Evolutionary conservation across 2,113 vertebrate species (phyloP).

Genomic region (Oreochromis tanganicae): DNA sequence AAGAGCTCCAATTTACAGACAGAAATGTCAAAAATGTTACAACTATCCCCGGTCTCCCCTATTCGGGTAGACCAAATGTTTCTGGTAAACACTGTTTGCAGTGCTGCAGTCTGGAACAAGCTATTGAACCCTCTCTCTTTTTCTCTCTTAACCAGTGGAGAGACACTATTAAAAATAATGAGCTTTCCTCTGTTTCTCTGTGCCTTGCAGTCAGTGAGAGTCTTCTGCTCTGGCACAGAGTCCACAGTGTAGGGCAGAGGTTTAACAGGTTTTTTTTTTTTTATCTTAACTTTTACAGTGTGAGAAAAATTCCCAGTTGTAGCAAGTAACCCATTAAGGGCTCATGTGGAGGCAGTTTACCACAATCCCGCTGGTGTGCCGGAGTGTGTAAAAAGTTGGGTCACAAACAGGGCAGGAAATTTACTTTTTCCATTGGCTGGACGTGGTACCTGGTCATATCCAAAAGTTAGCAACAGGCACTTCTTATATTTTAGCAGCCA

Average conservation of each 20-base stretch:
- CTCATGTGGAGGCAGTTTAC: conserved; percentile 32
- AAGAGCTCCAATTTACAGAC: too few relatives aligned
- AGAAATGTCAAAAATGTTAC: too few relatives aligned
- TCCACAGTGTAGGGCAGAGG: conserved; percentile 24
- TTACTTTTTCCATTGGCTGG: conserved; percentile 30
- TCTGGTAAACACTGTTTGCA: not conserved
- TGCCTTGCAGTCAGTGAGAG: conserved; percentile 33
- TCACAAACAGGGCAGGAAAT: conserved; percentile 60
- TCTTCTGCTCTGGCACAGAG: conserved; percentile 39
- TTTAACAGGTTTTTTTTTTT: conserved; percentile 28
- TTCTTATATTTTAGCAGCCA: conserved; percentile 30
- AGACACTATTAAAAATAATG: conserved; percentile 65
- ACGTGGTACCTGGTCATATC: not conserved
- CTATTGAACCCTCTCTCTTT: not conserved
- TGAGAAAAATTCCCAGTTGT: conserved; percentile 48
- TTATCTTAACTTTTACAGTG: conserved; percentile 47
- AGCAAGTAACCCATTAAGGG: conserved; percentile 33
- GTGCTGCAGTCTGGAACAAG: not conserved
- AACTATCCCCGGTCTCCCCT: not conserved
- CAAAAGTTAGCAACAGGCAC: not conserved
- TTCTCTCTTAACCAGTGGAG: not conserved
- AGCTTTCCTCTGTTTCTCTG: conserved; percentile 49
- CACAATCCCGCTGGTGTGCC: conserved; percentile 9
- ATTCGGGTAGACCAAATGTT: not conserved
- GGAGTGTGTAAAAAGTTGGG: conserved; percentile 21